phyloP scores from a whole-genome alignment of 2,797 vertebrate species.

The Chanos chanos region DNA sequence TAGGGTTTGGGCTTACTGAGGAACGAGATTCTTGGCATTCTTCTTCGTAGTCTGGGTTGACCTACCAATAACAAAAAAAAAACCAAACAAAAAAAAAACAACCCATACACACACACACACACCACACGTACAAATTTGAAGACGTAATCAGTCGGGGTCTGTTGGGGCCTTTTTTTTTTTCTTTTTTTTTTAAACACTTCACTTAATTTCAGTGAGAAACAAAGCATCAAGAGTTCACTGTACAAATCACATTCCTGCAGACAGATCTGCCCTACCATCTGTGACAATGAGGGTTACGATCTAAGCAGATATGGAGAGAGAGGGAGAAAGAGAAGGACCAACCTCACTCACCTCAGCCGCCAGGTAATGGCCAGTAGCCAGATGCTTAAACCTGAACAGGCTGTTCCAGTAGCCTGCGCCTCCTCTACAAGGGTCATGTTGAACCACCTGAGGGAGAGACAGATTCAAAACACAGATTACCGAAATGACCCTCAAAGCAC shows the following conservation, averaged over 20 bases:
- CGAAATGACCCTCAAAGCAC: no score
- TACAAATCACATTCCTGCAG: no score
- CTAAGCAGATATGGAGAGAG: no score
- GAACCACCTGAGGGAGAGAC: slow-evolving; percentile 80
- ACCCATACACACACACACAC: background rate
- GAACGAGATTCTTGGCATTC: slow-evolving; percentile 69
- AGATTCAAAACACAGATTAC: background rate
- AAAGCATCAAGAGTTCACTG: slow-evolving; percentile 17
- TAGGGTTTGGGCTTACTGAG: slow-evolving; percentile 60
- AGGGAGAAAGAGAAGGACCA: slow-evolving; percentile 15
- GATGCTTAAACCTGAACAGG: slow-evolving; percentile 95
- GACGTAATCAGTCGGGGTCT: no score
- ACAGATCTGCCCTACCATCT: no score
- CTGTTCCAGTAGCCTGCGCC: slow-evolving; percentile 98
- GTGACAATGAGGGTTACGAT: no score
- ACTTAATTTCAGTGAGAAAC: no score
- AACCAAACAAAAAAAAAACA: background rate
- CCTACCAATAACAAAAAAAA: slow-evolving; percentile 54
- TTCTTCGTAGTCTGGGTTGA: slow-evolving; percentile 76
- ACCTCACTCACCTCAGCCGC: slow-evolving; percentile 87
- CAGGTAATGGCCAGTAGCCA: slow-evolving; percentile 94
- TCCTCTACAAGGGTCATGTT: slow-evolving; percentile 93
- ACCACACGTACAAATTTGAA: no score
- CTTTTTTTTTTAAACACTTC: no score
- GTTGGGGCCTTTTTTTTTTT: no score